Conservation (phyloP, 2,888 invertebrate species). For the Scrobipalpa costella region DNA sequence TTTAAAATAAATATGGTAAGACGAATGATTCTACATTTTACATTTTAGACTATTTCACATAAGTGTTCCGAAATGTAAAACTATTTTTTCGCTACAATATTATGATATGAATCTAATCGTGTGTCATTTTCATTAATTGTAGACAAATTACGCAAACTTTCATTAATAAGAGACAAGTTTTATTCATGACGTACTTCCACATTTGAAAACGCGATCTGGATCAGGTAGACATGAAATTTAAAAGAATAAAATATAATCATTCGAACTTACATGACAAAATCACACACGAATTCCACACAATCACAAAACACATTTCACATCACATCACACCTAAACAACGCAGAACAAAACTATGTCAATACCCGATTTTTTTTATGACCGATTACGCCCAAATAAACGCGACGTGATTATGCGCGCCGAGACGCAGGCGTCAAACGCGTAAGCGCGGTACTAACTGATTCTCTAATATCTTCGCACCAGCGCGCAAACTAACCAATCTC, state of each 20-base stretch:
- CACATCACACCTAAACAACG: conserved; percentile 24
- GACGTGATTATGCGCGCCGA: conserved; percentile 22
- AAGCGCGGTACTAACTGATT: conserved; percentile 58
- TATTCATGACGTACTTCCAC: too few relatives aligned
- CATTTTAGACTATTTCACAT: too few relatives aligned
- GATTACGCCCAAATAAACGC: conserved; percentile 22
- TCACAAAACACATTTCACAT: conserved; percentile 11
- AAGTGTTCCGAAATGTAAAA: too few relatives aligned
- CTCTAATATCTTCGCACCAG: conserved; percentile 60
- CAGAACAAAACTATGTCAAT: conserved; percentile 8
- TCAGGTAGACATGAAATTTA: too few relatives aligned
- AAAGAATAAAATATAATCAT: too few relatives aligned
- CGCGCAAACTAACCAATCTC: conserved; percentile 36
- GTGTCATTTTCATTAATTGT: too few relatives aligned
- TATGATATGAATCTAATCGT: too few relatives aligned
- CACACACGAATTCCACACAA: conserved; percentile 25
- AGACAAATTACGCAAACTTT: too few relatives aligned
- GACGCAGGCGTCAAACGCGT: conserved; percentile 61
- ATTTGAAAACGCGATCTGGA: too few relatives aligned
- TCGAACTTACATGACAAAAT: conserved; percentile 24
- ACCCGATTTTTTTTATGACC: conserved; percentile 26
- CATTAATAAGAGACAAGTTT: too few relatives aligned
- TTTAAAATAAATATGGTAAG: background rate
- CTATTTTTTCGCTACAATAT: too few relatives aligned
- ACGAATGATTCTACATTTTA: background rate